A percentile compares a stretch with the other conserved stretches of the same genome.
These are phyloP conservation scores for Gorsachius magnificus DNA, from an alignment of 2,797 vertebrate genomes.

Conservation along the genomic window DNA sequence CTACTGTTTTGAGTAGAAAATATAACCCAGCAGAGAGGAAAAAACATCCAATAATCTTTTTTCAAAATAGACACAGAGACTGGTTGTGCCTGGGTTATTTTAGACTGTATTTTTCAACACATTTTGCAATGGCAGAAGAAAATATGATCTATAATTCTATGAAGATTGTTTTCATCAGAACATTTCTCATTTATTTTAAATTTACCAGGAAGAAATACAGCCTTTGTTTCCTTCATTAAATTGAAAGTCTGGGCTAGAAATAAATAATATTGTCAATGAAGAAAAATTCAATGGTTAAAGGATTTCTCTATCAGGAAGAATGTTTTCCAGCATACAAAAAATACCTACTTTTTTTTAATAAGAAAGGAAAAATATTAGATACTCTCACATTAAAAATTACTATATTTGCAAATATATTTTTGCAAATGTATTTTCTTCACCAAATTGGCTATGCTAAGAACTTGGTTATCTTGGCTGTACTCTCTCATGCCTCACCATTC, in stretches of 20 bases:
- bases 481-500: not conserved
- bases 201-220: slow-evolving; percentile 17
- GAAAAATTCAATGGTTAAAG: not conserved
- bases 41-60: slow-evolving; percentile 26
- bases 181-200: slow-evolving; percentile 10
- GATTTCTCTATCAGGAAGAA: not conserved
- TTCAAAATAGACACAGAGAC: slow-evolving; percentile 4
- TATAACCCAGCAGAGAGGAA: slow-evolving; percentile 15
- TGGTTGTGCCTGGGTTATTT: not conserved
- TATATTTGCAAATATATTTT: not conserved
- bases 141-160: not conserved
- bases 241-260: not conserved
- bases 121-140: slow-evolving; percentile 9
- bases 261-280: not conserved
- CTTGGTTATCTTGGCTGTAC: not conserved
- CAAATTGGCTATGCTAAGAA: not conserved
- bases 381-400: not conserved
- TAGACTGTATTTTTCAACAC: not conserved
- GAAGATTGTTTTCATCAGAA: slow-evolving; percentile 8
- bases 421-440: not conserved
- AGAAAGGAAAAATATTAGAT: not conserved
- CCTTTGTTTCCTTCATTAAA: slow-evolving; percentile 14
- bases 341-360: not conserved
- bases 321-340: not conserved
- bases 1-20: slow-evolving; percentile 31